phyloP scores from a whole-genome alignment of 2,113 vertebrate genomes.

The Rhadina sibilatrix region DNA sequence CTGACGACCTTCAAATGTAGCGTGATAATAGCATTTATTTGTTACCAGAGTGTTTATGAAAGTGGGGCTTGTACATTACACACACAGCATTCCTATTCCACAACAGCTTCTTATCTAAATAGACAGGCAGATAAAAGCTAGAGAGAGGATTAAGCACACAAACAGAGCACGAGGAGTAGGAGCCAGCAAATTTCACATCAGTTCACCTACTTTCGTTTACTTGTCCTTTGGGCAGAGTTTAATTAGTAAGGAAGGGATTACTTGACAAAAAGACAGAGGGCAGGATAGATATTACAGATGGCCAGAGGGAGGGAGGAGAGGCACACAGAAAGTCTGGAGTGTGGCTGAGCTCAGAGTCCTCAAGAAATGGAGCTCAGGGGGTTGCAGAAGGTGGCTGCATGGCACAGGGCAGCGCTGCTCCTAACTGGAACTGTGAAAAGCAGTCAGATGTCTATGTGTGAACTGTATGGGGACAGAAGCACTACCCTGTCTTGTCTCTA shows the following conservation, averaged over 20 bases:
- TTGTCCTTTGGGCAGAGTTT: not conserved
- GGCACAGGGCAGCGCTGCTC: not conserved
- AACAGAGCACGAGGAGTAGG: not conserved
- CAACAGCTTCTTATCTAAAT: not conserved
- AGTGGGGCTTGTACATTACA: not conserved
- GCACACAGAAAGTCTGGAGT: not conserved
- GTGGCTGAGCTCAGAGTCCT: not conserved
- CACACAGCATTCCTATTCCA: not conserved
- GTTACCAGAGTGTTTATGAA: not conserved
- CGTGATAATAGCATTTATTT: not conserved
- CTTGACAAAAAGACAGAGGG: not conserved
- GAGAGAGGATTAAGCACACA: not conserved
- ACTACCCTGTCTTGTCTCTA: not conserved
- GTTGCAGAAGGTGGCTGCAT: not conserved
- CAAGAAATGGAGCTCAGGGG: not conserved
- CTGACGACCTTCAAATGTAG: not conserved
- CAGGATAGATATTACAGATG: not conserved
- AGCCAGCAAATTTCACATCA: not conserved
- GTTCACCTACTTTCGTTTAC: not conserved
- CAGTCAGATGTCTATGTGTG: not conserved
- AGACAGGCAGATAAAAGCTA: not conserved
- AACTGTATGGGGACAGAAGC: not conserved
- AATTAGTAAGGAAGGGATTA: conserved; percentile 15
- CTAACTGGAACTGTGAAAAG: not conserved
- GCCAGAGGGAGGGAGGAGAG: not conserved